Evolutionary conservation across 1,140 invertebrate species (phyloP).

Genomic region (Cydia strobilella): DNA sequence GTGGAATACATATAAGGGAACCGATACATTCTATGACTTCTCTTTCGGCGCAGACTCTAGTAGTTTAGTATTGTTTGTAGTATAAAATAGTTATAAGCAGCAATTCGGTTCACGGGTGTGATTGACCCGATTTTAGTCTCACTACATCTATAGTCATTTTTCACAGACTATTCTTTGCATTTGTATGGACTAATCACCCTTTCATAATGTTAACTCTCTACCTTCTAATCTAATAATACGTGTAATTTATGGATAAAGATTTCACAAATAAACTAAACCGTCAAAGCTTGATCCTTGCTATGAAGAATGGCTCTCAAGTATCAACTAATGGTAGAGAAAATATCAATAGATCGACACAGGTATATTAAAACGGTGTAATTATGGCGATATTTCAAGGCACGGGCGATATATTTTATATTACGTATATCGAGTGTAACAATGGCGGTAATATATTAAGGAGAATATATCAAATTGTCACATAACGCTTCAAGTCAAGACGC

Average conservation of each 20-base stretch:
- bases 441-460: constrained; percentile 28
- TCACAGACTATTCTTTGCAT: not conserved
- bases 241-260: not conserved
- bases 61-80: no score
- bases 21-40: no score
- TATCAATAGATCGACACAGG: constrained; percentile 10
- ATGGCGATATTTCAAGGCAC: constrained; percentile 4
- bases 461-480: constrained; percentile 32
- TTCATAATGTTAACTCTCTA: not conserved
- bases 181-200: not conserved
- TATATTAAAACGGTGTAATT: constrained; percentile 5
- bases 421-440: constrained; percentile 18
- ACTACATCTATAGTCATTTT: no score
- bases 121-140: no score
- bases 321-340: not conserved
- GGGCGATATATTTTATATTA: constrained; percentile 18
- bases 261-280: not conserved
- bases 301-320: not conserved
- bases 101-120: no score
- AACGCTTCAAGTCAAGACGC: constrained; percentile 20
- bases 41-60: no score
- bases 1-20: no score
- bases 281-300: not conserved
- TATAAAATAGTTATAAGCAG: no score
- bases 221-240: not conserved